phyloP scores from a whole-genome alignment of 2,797 vertebrate species.

The Gadopsis marmoratus region DNA sequence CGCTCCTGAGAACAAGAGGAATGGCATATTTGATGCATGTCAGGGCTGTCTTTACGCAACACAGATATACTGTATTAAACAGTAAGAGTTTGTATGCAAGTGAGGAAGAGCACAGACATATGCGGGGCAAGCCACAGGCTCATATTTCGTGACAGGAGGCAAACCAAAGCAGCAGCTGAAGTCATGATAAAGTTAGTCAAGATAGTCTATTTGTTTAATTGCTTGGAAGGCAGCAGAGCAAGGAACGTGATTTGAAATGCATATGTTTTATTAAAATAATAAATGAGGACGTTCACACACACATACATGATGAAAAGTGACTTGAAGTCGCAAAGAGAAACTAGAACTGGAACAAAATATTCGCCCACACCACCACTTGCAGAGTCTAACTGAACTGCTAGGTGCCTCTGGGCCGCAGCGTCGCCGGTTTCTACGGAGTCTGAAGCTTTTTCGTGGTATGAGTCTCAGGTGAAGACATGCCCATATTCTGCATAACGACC shows the following conservation, averaged over 20 bases:
- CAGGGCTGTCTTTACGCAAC: not conserved
- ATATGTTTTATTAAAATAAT: not conserved
- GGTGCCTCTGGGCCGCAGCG: not conserved
- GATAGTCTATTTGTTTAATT: not conserved
- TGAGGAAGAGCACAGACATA: rapidly evolving
- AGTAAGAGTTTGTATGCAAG: not conserved
- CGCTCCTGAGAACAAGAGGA: slow-evolving; percentile 80
- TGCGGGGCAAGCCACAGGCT: not conserved
- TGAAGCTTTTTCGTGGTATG: not conserved
- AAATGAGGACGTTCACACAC: not conserved
- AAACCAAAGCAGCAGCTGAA: slow-evolving; percentile 10
- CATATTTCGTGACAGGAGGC: slow-evolving; percentile 43
- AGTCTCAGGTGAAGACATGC: not conserved
- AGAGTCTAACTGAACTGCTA: not conserved
- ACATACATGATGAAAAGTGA: not conserved
- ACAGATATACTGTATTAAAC: not conserved
- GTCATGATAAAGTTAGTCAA: not conserved
- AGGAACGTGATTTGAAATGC: not conserved
- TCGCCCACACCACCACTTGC: not conserved
- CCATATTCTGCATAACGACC: not conserved
- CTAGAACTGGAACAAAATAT: not conserved
- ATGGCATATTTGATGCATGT: not conserved
- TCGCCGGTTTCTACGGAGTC: not conserved
- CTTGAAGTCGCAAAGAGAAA: not conserved
- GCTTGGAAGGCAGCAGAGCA: not conserved